Conservation (phyloP, 2,113 vertebrate genomes). For the Triplophysa dalaica region DNA sequence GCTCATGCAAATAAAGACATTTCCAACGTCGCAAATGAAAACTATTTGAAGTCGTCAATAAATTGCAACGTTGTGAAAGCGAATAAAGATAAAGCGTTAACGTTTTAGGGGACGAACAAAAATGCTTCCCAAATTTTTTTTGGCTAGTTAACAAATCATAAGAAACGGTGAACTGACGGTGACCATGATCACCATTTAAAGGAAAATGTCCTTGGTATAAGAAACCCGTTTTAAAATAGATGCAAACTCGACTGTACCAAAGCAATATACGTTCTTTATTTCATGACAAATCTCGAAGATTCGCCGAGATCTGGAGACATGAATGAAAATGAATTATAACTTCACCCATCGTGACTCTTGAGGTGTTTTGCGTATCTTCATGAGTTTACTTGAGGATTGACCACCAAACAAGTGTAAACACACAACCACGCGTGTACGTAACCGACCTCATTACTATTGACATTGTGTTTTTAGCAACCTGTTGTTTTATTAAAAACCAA, state of each 20-base stretch:
- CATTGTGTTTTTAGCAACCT: too few species aligned
- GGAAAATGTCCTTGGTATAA: too few species aligned
- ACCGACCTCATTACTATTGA: too few species aligned
- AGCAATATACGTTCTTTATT: background rate
- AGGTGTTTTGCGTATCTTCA: background rate
- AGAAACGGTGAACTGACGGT: too few species aligned
- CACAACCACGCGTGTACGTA: background rate
- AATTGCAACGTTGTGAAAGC: too few species aligned
- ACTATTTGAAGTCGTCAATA: background rate
- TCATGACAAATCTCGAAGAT: background rate
- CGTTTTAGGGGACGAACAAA: slow-evolving; percentile 27
- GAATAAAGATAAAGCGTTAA: background rate
- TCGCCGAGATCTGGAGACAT: background rate
- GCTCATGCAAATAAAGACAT: background rate
- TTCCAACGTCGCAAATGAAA: background rate
- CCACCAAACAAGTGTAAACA: background rate
- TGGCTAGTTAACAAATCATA: too few species aligned
- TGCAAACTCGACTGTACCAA: too few species aligned
- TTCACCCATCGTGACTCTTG: background rate
- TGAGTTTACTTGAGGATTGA: background rate
- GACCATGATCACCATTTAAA: too few species aligned
- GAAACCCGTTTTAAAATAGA: too few species aligned
- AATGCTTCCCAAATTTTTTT: slow-evolving; percentile 47
- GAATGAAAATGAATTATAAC: background rate
- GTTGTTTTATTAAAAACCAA: too few species aligned